A percentile compares a stretch with the other conserved stretches of the same genome.
Evolutionary conservation across 2,888 invertebrate species (phyloP).

Genomic region (Drosophila mulleri): DNA sequence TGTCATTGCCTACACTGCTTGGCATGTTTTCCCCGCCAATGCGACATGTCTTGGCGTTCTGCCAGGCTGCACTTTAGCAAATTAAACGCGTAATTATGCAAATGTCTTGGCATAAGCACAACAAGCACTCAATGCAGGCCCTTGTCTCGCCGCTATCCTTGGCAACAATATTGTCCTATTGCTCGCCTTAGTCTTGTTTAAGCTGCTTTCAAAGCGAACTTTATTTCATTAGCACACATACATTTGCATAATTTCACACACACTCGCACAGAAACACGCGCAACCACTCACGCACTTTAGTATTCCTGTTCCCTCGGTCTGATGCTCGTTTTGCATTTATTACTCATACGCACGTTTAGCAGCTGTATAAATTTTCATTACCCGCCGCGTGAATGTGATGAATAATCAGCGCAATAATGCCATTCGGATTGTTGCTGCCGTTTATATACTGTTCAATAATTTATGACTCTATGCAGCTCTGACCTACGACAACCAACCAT

Average conservation of each 20-base stretch:
- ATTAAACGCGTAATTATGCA: constrained; percentile 80
- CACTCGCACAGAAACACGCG: constrained; percentile 4
- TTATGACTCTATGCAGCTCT: constrained; percentile 7
- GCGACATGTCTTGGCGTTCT: constrained; percentile 22
- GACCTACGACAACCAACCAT: not conserved
- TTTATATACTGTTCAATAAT: constrained; percentile 35
- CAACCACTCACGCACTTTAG: constrained; percentile 2
- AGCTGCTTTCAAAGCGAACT: constrained; percentile 70
- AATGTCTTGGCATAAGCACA: constrained; percentile 72
- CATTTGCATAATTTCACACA: constrained; percentile 72
- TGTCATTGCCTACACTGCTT: constrained; percentile 14
- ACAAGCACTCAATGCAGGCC: constrained; percentile 67
- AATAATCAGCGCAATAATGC: constrained; percentile 71
- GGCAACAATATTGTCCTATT: constrained; percentile 44
- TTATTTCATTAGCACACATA: constrained; percentile 76
- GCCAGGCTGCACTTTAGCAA: constrained; percentile 73
- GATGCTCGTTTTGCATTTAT: constrained; percentile 63
- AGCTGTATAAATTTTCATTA: constrained; percentile 76
- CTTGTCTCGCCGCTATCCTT: constrained; percentile 15
- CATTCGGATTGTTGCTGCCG: constrained; percentile 17
- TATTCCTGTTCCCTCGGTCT: constrained; percentile 19
- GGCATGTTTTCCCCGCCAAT: not conserved
- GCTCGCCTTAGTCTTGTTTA: constrained; percentile 50
- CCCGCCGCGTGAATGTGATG: constrained; percentile 65
- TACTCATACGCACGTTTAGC: constrained; percentile 77